phyloP scores from a whole-genome alignment of 92 coral and sea anemone genomes.

The Umimayanthus chanpuru region DNA sequence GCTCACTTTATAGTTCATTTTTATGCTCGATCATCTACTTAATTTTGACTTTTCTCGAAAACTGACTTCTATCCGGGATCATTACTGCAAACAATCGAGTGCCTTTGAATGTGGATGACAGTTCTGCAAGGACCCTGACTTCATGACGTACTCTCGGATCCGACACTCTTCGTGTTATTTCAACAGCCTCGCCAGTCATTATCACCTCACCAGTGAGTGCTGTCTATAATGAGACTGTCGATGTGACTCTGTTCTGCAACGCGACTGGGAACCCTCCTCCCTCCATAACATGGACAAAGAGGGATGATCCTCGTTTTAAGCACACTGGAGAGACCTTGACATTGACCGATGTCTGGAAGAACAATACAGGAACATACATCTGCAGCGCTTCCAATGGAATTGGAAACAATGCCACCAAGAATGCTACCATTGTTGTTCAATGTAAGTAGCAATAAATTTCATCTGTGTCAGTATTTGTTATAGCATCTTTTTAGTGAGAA shows the following conservation, averaged over 20 bases:
- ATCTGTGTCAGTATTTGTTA: too few species aligned
- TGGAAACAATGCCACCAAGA: neutral
- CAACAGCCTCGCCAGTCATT: constrained; percentile 38
- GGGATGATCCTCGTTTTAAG: constrained; percentile 4
- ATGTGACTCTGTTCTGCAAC: constrained; percentile 39
- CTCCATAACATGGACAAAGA: constrained; percentile 41
- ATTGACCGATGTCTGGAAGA: constrained; percentile 6
- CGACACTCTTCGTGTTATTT: constrained; percentile 27
- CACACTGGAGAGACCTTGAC: neutral
- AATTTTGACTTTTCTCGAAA: neutral
- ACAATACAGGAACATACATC: constrained; percentile 8
- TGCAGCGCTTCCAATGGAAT: neutral
- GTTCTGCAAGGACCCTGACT: constrained; percentile 18
- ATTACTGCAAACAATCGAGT: neutral
- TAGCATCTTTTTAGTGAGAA: too few species aligned
- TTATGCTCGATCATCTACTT: too few species aligned
- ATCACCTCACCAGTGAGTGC: neutral
- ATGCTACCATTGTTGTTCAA: neutral
- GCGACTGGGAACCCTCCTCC: constrained; percentile 55
- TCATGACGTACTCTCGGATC: neutral
- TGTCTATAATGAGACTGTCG: constrained; percentile 20
- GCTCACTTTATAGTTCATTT: too few species aligned
- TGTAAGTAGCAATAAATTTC: neutral
- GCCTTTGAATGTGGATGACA: neutral
- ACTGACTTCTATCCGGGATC: neutral